Evolutionary conservation across 1,140 invertebrate species (phyloP), one percentile per base, ranked within the genome.

Genomic region (Calliphora vicina): DNA sequence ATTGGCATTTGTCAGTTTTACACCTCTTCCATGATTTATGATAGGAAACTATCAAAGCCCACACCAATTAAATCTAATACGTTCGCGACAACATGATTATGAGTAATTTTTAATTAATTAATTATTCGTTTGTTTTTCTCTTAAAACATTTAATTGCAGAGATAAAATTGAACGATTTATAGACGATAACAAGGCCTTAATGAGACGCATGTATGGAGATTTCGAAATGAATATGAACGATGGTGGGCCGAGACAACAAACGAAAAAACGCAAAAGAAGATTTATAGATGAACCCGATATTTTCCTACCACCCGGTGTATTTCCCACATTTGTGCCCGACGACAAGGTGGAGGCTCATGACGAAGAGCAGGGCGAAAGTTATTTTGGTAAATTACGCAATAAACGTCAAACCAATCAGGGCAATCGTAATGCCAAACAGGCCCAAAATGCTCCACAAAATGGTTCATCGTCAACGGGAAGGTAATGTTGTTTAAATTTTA

Each of bases 101-200:
- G 61, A 67, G 61, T 67, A 67, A 67, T 67, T 20, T 20, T 67
- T 67, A 42, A 35, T 42, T 42, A 76, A 76, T 35, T 76, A 23
- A 8, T 43, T 78, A 78, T 43, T 78, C n/a, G n/a, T n/a, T n/a
- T n/a, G 2, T 35, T 35, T 35, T 35, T 76, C 1, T 20, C 9
- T 26, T 78, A 26, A 12, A 72, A 35, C 45, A 15, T 71, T 42
- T n/a, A 6, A 23, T 85, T 82, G 3, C 43, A 98, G 97, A 90
- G 96, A 97, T 71, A 93, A 95, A 86, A 98, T 98, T 90, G 96
- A 97, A 87, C 92, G 93, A 84, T 98, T 97, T 90, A 98, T 98
- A 87, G 97, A 98, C 86, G 97, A 98, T 87, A 98, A 98, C 90
- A 97, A 97, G 91, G 96, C 97, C 12, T 87, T 98, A 84, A 97